Evolutionary conservation across 2,113 vertebrate species (phyloP), one percentile per base, ranked within the genome.

Genomic region (Clarias magur): DNA sequence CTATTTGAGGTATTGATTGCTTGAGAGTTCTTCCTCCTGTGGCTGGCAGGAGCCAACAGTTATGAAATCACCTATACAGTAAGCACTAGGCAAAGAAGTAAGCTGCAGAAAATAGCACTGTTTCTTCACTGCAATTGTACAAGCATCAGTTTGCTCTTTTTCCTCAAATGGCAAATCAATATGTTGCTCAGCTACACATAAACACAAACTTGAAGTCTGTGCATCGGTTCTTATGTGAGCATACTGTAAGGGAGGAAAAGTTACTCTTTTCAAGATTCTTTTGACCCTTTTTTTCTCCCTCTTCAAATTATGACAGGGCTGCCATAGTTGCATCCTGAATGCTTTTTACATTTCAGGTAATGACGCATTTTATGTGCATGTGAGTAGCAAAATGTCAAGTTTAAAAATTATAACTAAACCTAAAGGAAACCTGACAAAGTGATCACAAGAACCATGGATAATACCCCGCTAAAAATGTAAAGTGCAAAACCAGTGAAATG

Each of bases 121-220:
- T 75, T 72, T 57, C 65, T 54, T 38, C 76, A 65, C 89, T 90
- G 86, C 88, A 82, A 84, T 89, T 88, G 88, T 89, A 90, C 90
- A 90, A 91, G 57, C 88, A 86, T 88, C 84, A 92, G 91, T 91
- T 89, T 91, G 93, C 92, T 93, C 91, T 88, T 89, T 90, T 89
- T 90, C 88, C 83, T 87, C 76, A n/a, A 92, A 92, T 89, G 91
- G 91, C 90, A 92, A 94, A 95, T 94, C 94, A 93, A 94, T 94
- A 94, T 81, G 89, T 92, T 89, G 87, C 86, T 86, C 42, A 89
- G 88, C 91, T 91, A 90, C 88, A 83, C 89, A 84, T 89, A 91
- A 92, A 93, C 92, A 87, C 87, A 73, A 79, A 85, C 79, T 80
- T 85, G 75, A 85, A 30, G 68, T 59, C 48, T 72, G 63, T 57